Base-by-base conservation (phyloP, 1,140 invertebrate genomes). In the Papilio helenus region DNA sequence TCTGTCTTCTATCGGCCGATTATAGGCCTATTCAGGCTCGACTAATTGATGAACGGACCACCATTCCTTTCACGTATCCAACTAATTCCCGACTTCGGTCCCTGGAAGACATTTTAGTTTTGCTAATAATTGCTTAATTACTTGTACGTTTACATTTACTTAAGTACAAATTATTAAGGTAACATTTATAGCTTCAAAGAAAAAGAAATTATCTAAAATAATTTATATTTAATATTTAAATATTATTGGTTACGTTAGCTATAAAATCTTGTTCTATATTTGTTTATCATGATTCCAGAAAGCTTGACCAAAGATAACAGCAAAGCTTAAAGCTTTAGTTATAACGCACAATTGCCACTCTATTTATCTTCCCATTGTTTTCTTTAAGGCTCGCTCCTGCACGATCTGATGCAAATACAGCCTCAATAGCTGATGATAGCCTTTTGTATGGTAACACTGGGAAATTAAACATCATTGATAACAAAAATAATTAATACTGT, bases 1-100 rank as follows among this genome's bases (percentile, higher is more conserved):
- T 86, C 86, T 88, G 86, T 86, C 86, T 81, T 79, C 76, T 79
- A 83, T 80, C 65, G 71, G 72, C 46, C 42, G 83, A 86, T 86
- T 86, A 87, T 77, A 81, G 81, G 81, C 73, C 83, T 81, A 81
- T 81, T 80, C 79, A 44, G 76, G 51, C 76, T 39, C 49, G 81
- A 80, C 81, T 84, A 86, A 86, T 87, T 85, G 84, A 83, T 86
- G 79, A 80, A 78, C 72, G 79, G 55, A 58, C 77, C 46, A 20
- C 77, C 55, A 51, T 82, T 82, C 55, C 76, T 65, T 77, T 77
- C 76, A 77, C 76, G 76, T 77, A 77, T 77, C 65, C 55, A 77
- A 39, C 76, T 77, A 77, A 77, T 77, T 77, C 58, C 55, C n/a
- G 76, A 55, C 26, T 23, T 77, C 58, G 39, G 18, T 65, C 79